phyloP scores from a whole-genome alignment of 2,888 invertebrate genomes.

The Synanthedon tipuliformis region DNA sequence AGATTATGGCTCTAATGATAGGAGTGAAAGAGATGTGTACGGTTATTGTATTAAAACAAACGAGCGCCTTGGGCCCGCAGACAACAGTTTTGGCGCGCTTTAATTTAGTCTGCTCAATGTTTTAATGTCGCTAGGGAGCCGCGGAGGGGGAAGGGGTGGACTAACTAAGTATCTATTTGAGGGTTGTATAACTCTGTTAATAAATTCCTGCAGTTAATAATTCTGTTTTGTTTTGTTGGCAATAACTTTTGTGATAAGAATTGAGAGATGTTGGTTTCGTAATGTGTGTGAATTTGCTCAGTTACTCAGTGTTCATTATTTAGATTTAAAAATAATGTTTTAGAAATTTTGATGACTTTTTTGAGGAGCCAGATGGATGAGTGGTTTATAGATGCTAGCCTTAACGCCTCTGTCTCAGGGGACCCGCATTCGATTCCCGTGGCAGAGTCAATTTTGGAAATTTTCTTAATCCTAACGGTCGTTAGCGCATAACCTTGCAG shows the following conservation, averaged over 20 bases:
- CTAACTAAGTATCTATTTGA: constrained; percentile 65
- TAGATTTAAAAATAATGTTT: too few species aligned
- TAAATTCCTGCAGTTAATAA: constrained; percentile 59
- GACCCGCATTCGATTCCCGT: too few species aligned
- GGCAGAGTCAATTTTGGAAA: too few species aligned
- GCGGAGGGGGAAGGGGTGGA: constrained; percentile 21
- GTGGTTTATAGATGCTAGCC: too few species aligned
- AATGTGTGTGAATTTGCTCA: neutral
- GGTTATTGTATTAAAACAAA: constrained; percentile 70
- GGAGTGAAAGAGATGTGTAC: constrained; percentile 47
- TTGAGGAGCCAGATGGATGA: too few species aligned
- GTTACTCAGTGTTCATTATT: neutral
- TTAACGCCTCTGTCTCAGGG: too few species aligned
- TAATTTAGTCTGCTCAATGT: constrained; percentile 68
- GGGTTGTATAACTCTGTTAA: constrained; percentile 56
- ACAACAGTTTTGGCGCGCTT: constrained; percentile 67
- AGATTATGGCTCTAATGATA: constrained; percentile 25
- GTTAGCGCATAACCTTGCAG: too few species aligned
- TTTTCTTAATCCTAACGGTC: too few species aligned
- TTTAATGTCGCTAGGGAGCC: constrained; percentile 54
- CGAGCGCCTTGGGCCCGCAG: constrained; percentile 64
- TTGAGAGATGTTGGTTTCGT: neutral
- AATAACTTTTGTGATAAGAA: constrained; percentile 1
- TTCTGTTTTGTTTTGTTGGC: constrained; percentile 30
- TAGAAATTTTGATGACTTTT: too few species aligned